Conservation (phyloP, 2,888 invertebrate species). For the Adelphocoris suturalis region DNA sequence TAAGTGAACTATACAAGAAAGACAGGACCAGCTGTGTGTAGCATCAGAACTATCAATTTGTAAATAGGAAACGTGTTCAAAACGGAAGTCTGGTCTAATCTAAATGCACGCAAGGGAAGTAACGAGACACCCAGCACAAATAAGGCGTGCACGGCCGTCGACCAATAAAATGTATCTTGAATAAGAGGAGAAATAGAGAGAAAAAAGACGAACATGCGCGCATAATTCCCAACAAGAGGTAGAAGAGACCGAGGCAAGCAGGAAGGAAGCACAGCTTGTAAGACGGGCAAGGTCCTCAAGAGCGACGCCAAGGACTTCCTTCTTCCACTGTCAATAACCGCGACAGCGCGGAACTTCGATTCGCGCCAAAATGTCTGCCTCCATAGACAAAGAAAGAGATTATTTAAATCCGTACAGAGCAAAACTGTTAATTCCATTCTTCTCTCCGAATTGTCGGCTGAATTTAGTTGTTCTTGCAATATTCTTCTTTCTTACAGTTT, state of each 20-base stretch:
- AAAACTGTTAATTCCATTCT: no score
- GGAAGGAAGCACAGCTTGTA: slow-evolving; percentile 29
- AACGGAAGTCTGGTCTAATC: background rate
- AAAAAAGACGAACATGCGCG: slow-evolving; percentile 23
- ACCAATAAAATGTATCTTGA: slow-evolving; percentile 6
- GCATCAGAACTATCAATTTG: no score
- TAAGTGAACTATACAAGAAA: no score
- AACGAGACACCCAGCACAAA: slow-evolving; percentile 31
- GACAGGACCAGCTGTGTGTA: no score
- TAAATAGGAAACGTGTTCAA: background rate
- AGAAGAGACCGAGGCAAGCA: slow-evolving; percentile 42
- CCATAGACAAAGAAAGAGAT: no score
- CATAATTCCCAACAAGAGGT: background rate
- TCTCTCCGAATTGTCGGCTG: no score
- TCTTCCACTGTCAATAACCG: slow-evolving; percentile 51
- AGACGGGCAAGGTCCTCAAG: slow-evolving; percentile 42
- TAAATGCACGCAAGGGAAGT: slow-evolving; percentile 4
- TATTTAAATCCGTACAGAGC: no score
- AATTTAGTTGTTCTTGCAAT: no score
- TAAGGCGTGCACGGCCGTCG: slow-evolving; percentile 23
- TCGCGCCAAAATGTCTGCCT: slow-evolving; percentile 13
- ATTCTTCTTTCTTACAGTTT: no score
- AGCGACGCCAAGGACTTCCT: slow-evolving; percentile 42
- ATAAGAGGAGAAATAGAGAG: slow-evolving; percentile 27
- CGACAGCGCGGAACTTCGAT: background rate